Evolutionary conservation across 2,113 vertebrate species (phyloP).

Genomic region (Pachyramphus minor): DNA sequence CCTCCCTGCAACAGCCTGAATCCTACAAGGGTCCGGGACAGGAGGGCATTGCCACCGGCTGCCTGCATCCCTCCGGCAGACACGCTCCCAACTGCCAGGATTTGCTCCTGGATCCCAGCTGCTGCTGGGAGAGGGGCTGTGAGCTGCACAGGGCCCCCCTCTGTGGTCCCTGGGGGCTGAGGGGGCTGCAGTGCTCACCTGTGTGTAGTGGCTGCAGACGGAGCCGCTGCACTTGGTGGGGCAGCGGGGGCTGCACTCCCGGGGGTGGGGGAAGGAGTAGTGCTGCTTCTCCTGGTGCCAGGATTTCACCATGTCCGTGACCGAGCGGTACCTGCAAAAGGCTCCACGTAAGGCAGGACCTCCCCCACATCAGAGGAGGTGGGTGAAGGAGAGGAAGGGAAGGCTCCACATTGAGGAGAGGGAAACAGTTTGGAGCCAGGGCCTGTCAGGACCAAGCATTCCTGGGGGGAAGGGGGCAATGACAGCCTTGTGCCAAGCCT

Average conservation of each 20-base stretch:
- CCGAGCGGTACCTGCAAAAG: constrained; percentile 74
- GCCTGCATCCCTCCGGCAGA: background rate
- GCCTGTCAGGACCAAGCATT: background rate
- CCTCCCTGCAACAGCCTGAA: background rate
- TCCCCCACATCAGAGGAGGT: background rate
- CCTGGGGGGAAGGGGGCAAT: background rate
- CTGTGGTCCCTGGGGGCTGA: background rate
- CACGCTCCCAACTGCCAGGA: background rate
- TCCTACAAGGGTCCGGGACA: background rate
- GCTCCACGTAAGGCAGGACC: accelerated
- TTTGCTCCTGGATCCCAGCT: background rate
- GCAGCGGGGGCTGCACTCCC: constrained; percentile 70
- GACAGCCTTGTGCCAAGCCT: background rate
- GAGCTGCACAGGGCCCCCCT: background rate
- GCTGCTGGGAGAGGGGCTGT: background rate
- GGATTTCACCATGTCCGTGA: constrained; percentile 81
- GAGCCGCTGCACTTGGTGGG: constrained; percentile 79
- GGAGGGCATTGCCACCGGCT: background rate
- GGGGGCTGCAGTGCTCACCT: constrained; percentile 67
- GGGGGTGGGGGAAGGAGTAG: constrained; percentile 76
- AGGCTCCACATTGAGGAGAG: background rate
- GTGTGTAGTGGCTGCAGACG: constrained; percentile 88
- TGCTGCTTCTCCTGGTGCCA: constrained; percentile 84
- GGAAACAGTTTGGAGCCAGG: background rate
- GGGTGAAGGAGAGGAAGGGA: background rate